phyloP scores from a whole-genome alignment of 2,888 invertebrate species.

The Blastobasis lacticolella region DNA sequence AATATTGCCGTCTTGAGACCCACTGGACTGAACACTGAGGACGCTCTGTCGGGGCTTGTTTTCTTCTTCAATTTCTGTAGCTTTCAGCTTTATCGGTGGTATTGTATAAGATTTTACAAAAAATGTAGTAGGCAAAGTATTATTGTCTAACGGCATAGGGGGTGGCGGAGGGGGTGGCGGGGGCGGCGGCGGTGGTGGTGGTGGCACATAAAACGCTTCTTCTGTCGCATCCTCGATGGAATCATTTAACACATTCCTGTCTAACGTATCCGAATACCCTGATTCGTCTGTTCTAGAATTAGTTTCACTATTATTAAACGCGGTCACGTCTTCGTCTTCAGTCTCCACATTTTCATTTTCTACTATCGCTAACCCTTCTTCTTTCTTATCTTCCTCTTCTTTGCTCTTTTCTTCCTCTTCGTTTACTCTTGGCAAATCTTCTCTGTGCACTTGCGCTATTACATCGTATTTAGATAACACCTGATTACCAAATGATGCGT shows the following conservation, averaged over 20 bases:
- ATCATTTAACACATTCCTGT: constrained; percentile 41
- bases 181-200: constrained; percentile 46
- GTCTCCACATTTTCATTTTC: constrained; percentile 11
- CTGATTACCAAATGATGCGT: constrained; percentile 57
- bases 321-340: constrained; percentile 43
- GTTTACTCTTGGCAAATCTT: constrained; percentile 59
- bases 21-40: constrained; percentile 39
- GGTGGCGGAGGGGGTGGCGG: no score
- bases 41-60: constrained; percentile 38
- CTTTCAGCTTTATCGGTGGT: constrained; percentile 19
- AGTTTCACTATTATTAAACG: constrained; percentile 54
- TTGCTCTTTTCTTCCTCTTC: constrained; percentile 52
- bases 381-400: constrained; percentile 23
- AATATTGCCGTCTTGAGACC: constrained; percentile 39
- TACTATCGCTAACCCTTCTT: constrained; percentile 8
- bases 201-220: constrained; percentile 34
- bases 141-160: constrained; percentile 7
- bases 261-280: constrained; percentile 63
- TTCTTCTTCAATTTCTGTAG: constrained; percentile 20
- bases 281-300: constrained; percentile 63
- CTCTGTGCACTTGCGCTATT: constrained; percentile 73
- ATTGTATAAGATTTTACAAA: constrained; percentile 36
- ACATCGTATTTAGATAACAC: constrained; percentile 71
- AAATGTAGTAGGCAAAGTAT: constrained; percentile 35
- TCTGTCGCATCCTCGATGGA: constrained; percentile 35